A percentile compares a stretch with the other conserved stretches of the same genome.
phyloP scores from a whole-genome alignment of 2,888 invertebrate genomes.

The Nesidiocoris tenuis region DNA sequence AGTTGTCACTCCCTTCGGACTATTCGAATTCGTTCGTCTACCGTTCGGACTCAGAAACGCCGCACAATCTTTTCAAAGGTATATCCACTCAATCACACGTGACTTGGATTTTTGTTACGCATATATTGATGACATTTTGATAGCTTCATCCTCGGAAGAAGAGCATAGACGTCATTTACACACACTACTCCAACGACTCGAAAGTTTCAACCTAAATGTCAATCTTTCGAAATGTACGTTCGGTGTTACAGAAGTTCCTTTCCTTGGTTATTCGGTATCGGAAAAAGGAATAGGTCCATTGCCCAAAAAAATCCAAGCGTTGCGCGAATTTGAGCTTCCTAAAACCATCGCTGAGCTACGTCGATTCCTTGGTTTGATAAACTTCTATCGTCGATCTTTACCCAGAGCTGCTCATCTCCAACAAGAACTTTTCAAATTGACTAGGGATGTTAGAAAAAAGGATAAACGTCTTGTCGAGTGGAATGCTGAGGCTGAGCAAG shows the following conservation, averaged over 20 bases:
- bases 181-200: slow-evolving; percentile 44
- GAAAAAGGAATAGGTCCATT: slow-evolving; percentile 41
- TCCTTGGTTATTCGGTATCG: slow-evolving; percentile 45
- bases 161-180: slow-evolving; percentile 49
- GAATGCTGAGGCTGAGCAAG: slow-evolving; percentile 49
- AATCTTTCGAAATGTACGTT: slow-evolving; percentile 50
- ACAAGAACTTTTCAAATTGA: slow-evolving; percentile 46
- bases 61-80: slow-evolving; percentile 51
- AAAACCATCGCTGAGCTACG: slow-evolving; percentile 51
- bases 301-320: slow-evolving; percentile 30
- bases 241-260: slow-evolving; percentile 33
- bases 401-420: slow-evolving; percentile 53
- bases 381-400: slow-evolving; percentile 13
- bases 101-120: slow-evolving; percentile 49
- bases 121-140: slow-evolving; percentile 53
- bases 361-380: slow-evolving; percentile 48
- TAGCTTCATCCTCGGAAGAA: slow-evolving; percentile 47
- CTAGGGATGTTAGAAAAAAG: background rate
- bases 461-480: slow-evolving; percentile 16
- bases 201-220: slow-evolving; percentile 50
- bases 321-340: slow-evolving; percentile 43
- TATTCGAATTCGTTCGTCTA: slow-evolving; percentile 46
- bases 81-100: slow-evolving; percentile 49
- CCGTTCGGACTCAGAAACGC: slow-evolving; percentile 49
- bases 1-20: slow-evolving; percentile 17